phyloP scores from a whole-genome alignment of 2,888 invertebrate genomes.

The Zygogramma bicolorata region DNA sequence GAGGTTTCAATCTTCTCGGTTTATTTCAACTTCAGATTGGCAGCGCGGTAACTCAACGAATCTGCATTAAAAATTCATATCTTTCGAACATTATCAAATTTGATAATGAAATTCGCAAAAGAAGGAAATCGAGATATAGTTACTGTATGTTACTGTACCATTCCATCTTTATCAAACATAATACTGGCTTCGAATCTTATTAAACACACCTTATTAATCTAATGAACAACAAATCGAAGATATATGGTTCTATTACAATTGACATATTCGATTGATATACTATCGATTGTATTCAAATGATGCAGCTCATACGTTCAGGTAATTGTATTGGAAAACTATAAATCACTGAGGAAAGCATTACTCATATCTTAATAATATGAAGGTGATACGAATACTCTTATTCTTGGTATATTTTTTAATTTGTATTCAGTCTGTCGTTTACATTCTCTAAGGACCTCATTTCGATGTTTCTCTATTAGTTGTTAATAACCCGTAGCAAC shows the following conservation, averaged over 20 bases:
- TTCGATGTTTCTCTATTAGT: neutral
- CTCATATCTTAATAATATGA: neutral
- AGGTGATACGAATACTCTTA: neutral
- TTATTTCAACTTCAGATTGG: too few species aligned
- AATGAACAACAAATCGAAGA: neutral
- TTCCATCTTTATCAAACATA: too few species aligned
- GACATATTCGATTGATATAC: neutral
- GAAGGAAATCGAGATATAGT: too few species aligned
- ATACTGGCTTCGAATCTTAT: too few species aligned
- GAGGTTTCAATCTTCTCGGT: too few species aligned
- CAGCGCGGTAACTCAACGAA: too few species aligned
- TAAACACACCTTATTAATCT: too few species aligned
- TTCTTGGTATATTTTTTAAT: neutral
- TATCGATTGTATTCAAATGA: conserved; percentile 1
- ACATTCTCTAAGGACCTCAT: neutral
- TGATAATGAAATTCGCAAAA: too few species aligned
- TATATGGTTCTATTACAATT: neutral
- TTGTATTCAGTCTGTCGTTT: too few species aligned
- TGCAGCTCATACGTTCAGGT: neutral
- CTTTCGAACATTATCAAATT: too few species aligned
- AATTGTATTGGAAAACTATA: neutral
- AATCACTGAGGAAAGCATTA: neutral
- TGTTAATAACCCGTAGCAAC: neutral
- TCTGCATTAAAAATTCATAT: too few species aligned
- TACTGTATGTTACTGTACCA: too few species aligned